Evolutionary conservation across 2,888 invertebrate species (phyloP).

Genomic region (Cephonodes hylas): DNA sequence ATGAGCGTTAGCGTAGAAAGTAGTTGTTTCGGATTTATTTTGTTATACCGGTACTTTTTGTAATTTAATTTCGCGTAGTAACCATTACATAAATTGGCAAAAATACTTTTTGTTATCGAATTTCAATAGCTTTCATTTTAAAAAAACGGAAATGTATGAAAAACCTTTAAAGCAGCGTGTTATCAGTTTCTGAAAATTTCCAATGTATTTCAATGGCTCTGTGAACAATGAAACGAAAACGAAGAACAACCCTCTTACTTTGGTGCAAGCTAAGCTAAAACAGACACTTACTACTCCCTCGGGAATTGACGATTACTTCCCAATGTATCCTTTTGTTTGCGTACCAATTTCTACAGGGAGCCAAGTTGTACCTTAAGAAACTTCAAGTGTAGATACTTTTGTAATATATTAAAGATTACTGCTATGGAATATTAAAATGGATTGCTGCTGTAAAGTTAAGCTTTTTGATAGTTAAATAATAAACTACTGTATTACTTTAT

Average conservation of each 20-base stretch:
- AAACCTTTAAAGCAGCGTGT: neutral
- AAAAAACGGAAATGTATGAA: neutral
- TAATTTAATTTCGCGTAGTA: constrained; percentile 12
- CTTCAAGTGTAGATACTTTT: neutral
- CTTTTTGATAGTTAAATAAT: neutral
- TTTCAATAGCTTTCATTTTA: no score
- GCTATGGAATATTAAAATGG: neutral
- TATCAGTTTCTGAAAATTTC: neutral
- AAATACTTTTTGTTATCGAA: neutral
- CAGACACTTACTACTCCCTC: neutral
- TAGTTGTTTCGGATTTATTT: constrained; percentile 13
- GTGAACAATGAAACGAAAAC: neutral
- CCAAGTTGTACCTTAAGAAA: neutral
- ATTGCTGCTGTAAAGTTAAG: neutral
- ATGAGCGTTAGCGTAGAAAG: constrained; percentile 21
- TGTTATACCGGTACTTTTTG: constrained; percentile 5
- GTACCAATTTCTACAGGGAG: neutral
- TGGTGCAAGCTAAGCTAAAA: neutral
- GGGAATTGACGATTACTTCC: constrained; percentile 5
- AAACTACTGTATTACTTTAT: no score
- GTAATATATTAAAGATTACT: neutral
- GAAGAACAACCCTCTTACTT: neutral
- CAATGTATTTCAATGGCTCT: constrained; percentile 1
- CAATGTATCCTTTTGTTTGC: neutral
- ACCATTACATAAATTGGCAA: constrained; percentile 4